These are phyloP conservation scores for Phania funesta DNA, from an alignment of 2,888 invertebrate genomes.

Conservation along the genomic window DNA sequence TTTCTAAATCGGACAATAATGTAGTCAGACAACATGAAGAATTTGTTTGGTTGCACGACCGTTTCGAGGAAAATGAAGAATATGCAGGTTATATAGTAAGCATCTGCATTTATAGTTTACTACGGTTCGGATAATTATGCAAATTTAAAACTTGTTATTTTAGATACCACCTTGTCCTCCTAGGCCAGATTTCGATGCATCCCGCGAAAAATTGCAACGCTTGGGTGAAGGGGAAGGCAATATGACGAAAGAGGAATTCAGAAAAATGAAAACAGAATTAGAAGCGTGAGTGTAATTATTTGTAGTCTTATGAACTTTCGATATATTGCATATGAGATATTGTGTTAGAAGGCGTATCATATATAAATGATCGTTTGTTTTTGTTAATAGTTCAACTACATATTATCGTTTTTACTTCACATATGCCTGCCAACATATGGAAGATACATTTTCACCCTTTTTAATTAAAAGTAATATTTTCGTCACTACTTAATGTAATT, in stretches of 20 bases:
- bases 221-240: conserved; percentile 99
- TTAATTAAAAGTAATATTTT: too few species aligned
- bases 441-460: too few species aligned
- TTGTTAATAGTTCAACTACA: too few species aligned
- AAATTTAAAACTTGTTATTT: conserved; percentile 30
- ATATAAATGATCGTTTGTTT: too few species aligned
- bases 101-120: conserved; percentile 57
- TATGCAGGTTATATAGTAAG: conserved; percentile 99
- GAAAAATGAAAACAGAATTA: conserved; percentile 99
- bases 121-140: not conserved
- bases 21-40: conserved; percentile 99
- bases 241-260: conserved; percentile 99
- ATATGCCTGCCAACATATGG: too few species aligned
- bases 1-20: conserved; percentile 95
- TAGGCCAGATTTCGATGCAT: conserved; percentile 99
- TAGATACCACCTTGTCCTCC: conserved; percentile 96
- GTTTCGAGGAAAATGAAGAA: conserved; percentile 97
- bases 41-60: conserved; percentile 99
- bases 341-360: not conserved
- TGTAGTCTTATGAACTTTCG: too few species aligned
- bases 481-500: too few species aligned
- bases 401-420: too few species aligned
- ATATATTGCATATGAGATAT: too few species aligned
- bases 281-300: conserved; percentile 90
- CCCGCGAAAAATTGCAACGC: conserved; percentile 97